Conservation (phyloP, 2,797 vertebrate species). For the Notamacropus eugenii region DNA sequence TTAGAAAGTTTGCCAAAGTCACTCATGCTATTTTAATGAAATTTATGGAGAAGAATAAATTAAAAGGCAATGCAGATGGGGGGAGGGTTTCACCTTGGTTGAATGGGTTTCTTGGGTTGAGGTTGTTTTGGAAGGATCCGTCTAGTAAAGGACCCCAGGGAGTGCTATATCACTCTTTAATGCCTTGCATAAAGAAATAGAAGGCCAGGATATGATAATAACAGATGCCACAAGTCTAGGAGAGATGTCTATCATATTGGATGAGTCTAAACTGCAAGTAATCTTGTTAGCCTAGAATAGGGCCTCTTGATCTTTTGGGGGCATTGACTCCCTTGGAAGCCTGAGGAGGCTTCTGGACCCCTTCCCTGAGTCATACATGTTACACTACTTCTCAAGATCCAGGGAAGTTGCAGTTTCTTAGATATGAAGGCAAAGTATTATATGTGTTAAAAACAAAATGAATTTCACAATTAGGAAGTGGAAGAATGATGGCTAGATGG, state of each 20-base stretch:
- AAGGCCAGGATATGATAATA: neutral
- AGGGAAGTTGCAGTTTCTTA: neutral
- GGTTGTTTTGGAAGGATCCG: neutral
- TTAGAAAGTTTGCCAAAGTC: neutral
- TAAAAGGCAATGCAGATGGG: neutral
- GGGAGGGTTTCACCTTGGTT: neutral
- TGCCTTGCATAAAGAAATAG: neutral
- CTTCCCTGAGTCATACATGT: neutral
- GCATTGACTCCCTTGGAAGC: neutral
- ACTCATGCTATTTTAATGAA: neutral
- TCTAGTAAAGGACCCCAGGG: neutral
- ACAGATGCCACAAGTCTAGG: neutral
- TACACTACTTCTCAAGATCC: neutral
- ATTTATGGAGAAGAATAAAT: neutral
- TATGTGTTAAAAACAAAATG: neutral
- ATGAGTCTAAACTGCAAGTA: neutral
- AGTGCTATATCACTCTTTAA: neutral
- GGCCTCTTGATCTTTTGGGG: neutral
- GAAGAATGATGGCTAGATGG: neutral
- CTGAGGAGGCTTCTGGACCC: neutral
- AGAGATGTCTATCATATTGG: neutral
- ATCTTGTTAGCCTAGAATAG: neutral
- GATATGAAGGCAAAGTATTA: neutral
- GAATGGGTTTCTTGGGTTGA: neutral
- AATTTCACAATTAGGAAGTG: neutral